phyloP scores from a whole-genome alignment of 2,888 invertebrate species.

The Nebria salina region DNA sequence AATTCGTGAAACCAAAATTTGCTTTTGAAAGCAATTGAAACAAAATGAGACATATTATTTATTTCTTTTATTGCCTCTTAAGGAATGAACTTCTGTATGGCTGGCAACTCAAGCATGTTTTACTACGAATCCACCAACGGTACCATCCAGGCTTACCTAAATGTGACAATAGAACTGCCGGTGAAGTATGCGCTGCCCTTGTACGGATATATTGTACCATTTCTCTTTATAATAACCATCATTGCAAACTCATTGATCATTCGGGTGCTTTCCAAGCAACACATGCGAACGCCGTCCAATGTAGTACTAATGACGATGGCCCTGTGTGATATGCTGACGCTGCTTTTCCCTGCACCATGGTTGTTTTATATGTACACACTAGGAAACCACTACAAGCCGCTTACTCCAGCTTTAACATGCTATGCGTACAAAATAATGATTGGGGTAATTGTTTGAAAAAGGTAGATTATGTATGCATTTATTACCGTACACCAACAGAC shows the following conservation, averaged over 20 bases:
- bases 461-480: background rate
- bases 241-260: slow-evolving; percentile 92
- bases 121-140: slow-evolving; percentile 6
- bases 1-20: too few species aligned
- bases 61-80: background rate
- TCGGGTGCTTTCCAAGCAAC: slow-evolving; percentile 85
- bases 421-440: slow-evolving; percentile 83
- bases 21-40: too few species aligned
- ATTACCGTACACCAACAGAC: background rate
- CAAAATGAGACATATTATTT: too few species aligned
- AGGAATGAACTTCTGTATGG: slow-evolving; percentile 6
- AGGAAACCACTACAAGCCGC: slow-evolving; percentile 84
- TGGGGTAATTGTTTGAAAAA: slow-evolving; percentile 68
- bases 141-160: slow-evolving; percentile 61
- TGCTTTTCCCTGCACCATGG: slow-evolving; percentile 90
- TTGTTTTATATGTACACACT: slow-evolving; percentile 92
- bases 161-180: slow-evolving; percentile 74
- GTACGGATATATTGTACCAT: slow-evolving; percentile 83
- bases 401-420: slow-evolving; percentile 79
- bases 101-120: background rate
- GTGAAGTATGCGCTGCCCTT: slow-evolving; percentile 75
- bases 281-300: slow-evolving; percentile 93
- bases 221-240: slow-evolving; percentile 86
- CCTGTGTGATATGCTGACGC: slow-evolving; percentile 92
- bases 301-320: slow-evolving; percentile 96